Percentiles rank a stretch among this genome's conserved stretches.
These are phyloP conservation scores for Carollia perspicillata DNA, from an alignment of 2,113 vertebrate species.

Conservation along the genomic window DNA sequence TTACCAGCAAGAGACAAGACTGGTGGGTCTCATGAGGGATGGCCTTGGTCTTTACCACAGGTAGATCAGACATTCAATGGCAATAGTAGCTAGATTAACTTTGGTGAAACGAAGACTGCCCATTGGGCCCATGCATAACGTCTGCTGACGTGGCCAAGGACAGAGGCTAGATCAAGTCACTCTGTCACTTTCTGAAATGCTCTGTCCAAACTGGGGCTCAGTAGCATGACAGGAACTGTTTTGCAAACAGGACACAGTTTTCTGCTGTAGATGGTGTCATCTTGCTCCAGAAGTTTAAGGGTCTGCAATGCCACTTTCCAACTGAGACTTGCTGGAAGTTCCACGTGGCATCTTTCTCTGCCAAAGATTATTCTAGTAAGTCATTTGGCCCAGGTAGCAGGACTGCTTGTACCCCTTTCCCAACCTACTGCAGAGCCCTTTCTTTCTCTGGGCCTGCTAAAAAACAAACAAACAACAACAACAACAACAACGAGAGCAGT, in stretches of 20 bases:
- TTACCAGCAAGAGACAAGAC: background rate
- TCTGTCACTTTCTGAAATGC: background rate
- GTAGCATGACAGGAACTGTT: background rate
- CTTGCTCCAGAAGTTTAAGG: background rate
- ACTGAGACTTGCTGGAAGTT: background rate
- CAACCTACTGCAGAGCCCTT: background rate
- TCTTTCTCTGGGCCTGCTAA: background rate
- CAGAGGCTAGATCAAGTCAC: background rate
- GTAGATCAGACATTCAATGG: background rate
- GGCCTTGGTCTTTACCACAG: background rate
- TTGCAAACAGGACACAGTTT: background rate
- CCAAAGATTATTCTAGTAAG: background rate
- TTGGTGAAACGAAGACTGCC: background rate
- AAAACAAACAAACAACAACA: background rate
- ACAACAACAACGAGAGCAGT: background rate
- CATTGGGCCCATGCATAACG: background rate
- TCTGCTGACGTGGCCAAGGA: background rate
- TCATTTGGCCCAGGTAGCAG: background rate
- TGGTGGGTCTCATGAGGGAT: background rate
- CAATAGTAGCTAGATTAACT: background rate
- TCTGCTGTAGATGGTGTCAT: background rate
- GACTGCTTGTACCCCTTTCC: background rate
- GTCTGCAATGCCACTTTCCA: background rate
- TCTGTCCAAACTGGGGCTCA: background rate
- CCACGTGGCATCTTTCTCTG: background rate